Conservation (phyloP, 2,888 invertebrate species). For the Oscheius sp. region DNA sequence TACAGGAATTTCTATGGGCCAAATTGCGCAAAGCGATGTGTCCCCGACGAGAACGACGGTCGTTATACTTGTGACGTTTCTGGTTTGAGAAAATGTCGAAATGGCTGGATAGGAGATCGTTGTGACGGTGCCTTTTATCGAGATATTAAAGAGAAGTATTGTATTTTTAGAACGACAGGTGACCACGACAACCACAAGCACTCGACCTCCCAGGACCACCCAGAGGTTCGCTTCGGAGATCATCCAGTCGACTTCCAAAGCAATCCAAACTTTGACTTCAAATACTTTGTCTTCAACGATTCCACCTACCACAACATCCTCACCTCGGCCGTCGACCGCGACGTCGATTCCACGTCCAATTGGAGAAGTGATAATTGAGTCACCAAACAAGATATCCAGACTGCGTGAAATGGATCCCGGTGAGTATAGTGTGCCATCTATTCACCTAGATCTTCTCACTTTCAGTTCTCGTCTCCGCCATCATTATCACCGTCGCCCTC, state of each 20-base stretch:
- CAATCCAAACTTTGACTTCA: neutral
- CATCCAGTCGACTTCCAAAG: neutral
- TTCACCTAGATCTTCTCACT: neutral
- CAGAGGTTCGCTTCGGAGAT: too few relatives aligned
- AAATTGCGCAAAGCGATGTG: neutral
- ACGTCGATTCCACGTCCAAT: neutral
- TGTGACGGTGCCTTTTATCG: neutral
- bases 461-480: neutral
- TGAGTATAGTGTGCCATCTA: neutral
- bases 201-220: too few relatives aligned
- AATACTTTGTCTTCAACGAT: neutral
- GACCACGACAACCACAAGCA: neutral
- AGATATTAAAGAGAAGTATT: neutral
- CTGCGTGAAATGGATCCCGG: neutral
- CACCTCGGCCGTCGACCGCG: conserved; percentile 3
- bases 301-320: conserved; percentile 6
- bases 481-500: neutral
- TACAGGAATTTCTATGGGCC: conserved; percentile 25
- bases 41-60: conserved; percentile 16
- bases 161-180: neutral
- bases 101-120: neutral
- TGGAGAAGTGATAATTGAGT: neutral
- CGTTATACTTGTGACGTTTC: neutral
- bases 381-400: too few relatives aligned
- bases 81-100: neutral